Base-by-base conservation (phyloP, 2,113 vertebrate species). In the Lates calcarifer region DNA sequence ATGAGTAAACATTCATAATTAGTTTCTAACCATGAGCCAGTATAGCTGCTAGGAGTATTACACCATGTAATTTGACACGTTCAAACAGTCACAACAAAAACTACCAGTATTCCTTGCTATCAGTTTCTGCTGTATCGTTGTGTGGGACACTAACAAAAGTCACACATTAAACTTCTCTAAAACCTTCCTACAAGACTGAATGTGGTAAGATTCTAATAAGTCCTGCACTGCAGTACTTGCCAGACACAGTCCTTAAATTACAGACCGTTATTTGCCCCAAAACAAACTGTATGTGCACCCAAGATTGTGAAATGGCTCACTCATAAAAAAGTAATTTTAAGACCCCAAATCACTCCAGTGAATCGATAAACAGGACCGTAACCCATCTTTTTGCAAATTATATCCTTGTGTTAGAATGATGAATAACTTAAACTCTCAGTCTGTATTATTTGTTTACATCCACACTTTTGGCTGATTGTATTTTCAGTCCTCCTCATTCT, bases 361-460 rank as follows among this genome's bases (percentile, higher is more conserved):
- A 72, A 66, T 82, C 73, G 78, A 66, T 72, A 77, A 73, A 79
- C 62, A 80, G 72, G 28, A 74, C 62, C 63, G 57, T 79, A 79
- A 47, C 35, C 53, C 68, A 22, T 82, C 29, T 88, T 81, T 85
- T 85, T 77, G 77, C 76, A 85, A 87, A 84, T 85, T n/a, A 86
- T 90, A 84, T 81, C 66, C 72, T 63, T 70, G 64, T 62, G 43
- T 83, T 82, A 31, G 41, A 22, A 87, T 84, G 88, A 87, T 84
- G 67, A 90, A 89, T 78, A 76, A 76, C 75, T 82, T 79, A 65
- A 78, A 57, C 60, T 72, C 75, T 80, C 76, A 20, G 49, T 62
- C 37, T 77, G 87, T 49, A 83, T 92, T 86, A 85, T 91, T 88
- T 88, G 85, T 90, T 90, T 88, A 75, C 77, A 80, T 70, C 62